Conservation (phyloP, 2,888 invertebrate genomes). For the Tribolium freemani region DNA sequence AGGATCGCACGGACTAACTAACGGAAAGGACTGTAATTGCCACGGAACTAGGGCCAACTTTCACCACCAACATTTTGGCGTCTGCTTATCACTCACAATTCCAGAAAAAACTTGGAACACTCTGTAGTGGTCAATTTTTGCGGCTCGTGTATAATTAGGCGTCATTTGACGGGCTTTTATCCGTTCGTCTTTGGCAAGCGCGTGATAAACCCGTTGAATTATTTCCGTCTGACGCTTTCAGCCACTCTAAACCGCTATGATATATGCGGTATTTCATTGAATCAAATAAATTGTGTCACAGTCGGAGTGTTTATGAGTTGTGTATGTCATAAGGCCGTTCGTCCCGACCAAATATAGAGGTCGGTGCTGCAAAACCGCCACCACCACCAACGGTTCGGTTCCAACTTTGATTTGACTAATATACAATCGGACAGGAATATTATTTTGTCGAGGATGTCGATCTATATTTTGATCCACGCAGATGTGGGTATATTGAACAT, state of each 20-base stretch:
- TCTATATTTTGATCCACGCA: slow-evolving; percentile 31
- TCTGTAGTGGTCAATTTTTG: no score
- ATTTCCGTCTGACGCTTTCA: slow-evolving; percentile 50
- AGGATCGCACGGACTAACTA: slow-evolving; percentile 16
- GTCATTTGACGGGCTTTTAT: slow-evolving; percentile 39
- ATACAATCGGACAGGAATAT: slow-evolving; percentile 28
- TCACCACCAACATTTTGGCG: no score
- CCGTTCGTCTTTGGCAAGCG: slow-evolving; percentile 43
- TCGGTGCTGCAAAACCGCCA: slow-evolving; percentile 23
- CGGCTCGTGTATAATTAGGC: slow-evolving; percentile 28
- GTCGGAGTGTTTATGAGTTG: slow-evolving; percentile 50
- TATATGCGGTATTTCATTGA: slow-evolving; percentile 52
- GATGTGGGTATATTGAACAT: slow-evolving; percentile 28
- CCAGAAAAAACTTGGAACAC: no score
- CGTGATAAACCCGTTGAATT: slow-evolving; percentile 46
- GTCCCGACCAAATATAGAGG: slow-evolving; percentile 49
- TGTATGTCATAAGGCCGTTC: slow-evolving; percentile 49
- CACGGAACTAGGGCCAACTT: neutral
- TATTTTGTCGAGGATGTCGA: slow-evolving; percentile 24
- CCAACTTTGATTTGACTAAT: slow-evolving; percentile 44
- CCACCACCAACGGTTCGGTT: slow-evolving; percentile 25
- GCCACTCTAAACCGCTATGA: slow-evolving; percentile 49
- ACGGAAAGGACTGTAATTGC: slow-evolving; percentile 13
- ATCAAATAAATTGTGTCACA: slow-evolving; percentile 52
- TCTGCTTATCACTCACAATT: no score